Conservation (phyloP, 2,113 vertebrate species). For the human region DNA sequence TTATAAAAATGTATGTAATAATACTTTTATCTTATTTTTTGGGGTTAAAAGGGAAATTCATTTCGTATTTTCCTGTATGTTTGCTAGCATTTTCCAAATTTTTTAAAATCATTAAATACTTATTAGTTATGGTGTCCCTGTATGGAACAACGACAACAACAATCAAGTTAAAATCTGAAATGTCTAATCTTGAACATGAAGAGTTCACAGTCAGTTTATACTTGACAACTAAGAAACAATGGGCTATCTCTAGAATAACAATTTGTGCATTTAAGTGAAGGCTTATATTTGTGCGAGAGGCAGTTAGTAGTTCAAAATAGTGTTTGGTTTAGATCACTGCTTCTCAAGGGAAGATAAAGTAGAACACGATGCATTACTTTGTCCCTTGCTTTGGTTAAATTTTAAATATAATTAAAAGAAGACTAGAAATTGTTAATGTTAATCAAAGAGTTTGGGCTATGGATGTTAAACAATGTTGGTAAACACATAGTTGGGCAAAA, state of each 20-base stretch:
- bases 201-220: conserved; percentile 31
- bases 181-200: conserved; percentile 18
- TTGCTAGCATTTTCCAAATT: neutral
- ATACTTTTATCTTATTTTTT: conserved; percentile 13
- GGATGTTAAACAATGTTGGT: neutral
- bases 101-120: neutral
- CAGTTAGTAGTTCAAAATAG: conserved; percentile 37
- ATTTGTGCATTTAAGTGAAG: conserved; percentile 26
- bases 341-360: neutral
- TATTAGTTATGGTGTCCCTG: neutral
- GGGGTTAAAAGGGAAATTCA: neutral
- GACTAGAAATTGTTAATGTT: neutral
- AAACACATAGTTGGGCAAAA: neutral
- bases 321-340: conserved; percentile 43
- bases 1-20: too few species aligned
- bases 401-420: conserved; percentile 44
- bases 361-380: conserved; percentile 35
- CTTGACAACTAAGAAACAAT: neutral
- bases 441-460: neutral
- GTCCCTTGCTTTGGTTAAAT: conserved; percentile 25
- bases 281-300: conserved; percentile 34
- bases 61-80: conserved; percentile 7
- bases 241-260: neutral
- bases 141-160: neutral
- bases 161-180: conserved; percentile 30